These are phyloP conservation scores for Myzus persicae DNA, from an alignment of 1,140 invertebrate genomes.

Conservation along the genomic window DNA sequence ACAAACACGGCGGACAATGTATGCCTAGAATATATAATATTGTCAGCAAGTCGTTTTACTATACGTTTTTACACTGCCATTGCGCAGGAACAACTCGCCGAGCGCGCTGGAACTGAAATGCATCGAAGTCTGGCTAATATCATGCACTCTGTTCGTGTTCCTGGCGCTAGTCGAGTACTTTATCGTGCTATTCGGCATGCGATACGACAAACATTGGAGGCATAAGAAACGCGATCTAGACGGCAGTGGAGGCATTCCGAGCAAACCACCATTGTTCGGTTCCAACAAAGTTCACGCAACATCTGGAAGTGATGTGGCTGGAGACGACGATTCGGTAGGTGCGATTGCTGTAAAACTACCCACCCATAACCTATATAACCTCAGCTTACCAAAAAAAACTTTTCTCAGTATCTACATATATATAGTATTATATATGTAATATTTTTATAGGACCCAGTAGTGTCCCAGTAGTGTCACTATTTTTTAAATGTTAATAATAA, in stretches of 20 bases:
- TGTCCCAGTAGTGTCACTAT: background rate
- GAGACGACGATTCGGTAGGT: background rate
- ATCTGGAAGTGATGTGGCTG: background rate
- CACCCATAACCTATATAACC: background rate
- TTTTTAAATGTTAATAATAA: too few species aligned
- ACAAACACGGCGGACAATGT: background rate
- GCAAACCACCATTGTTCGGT: background rate
- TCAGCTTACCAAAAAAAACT: background rate
- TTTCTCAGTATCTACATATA: background rate
- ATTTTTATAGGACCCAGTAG: too few species aligned
- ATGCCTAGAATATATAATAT: background rate
- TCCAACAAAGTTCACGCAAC: constrained; percentile 21
- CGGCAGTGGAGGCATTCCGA: background rate
- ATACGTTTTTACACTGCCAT: background rate
- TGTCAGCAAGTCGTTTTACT: background rate
- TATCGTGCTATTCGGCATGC: constrained; percentile 72
- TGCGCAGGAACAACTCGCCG: constrained; percentile 70
- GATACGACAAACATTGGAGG: constrained; percentile 71
- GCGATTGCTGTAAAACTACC: background rate
- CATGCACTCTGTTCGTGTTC: constrained; percentile 77
- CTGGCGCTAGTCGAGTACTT: constrained; percentile 77
- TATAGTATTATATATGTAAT: too few species aligned
- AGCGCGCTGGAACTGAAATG: constrained; percentile 74
- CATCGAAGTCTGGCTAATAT: constrained; percentile 77
- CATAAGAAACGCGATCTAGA: constrained; percentile 67